Base-by-base conservation (phyloP, 2,113 vertebrate species). In the Setophaga petechia region DNA sequence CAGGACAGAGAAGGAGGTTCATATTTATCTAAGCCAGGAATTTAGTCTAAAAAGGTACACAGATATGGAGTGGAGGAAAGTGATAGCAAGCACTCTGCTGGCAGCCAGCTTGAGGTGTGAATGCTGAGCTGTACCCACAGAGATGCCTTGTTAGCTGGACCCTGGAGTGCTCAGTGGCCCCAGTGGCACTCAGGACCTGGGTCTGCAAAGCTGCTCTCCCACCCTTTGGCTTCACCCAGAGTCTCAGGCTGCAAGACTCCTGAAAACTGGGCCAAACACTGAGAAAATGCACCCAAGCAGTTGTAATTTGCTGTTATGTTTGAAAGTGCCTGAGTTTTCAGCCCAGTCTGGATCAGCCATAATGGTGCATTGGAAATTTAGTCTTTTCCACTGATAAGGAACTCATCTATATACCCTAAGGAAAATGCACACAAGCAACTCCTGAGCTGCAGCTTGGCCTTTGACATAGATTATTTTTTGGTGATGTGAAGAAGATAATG, bases 21-120 rank as follows among this genome's bases (percentile, higher is more conserved):
- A 0, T 44, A 44, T 72, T 84, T 89, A 89, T 92, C 86, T 72
- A 75, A 92, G 91, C 30, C 76, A 84, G 80, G 86, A 97, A 94
- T 97, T 95, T 49, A 72, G 80, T 91, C 80, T 67, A 71, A 84
- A 95, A 93, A 96, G 93, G 87, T 87, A 92, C 2, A 11, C 47
- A 89, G 93, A 94, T 94, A 94, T 2, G 47, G 65, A 89, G 54
- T 0, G 4, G 76, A 89, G 73, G 65, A 93, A 93, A 92, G 86
- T 17, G 93, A 94, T 87, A 91, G 84, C 28, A 87, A 87, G 89
- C 73, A 89, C 30, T 66, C 80, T 75, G 49, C 91, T 74, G 47
- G 95, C 68, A 90, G 76, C 33, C 73, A 89, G 59, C 69, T 57
- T 89, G 91, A 92, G 84, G 91, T 78, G 86, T 82, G 91, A 94